A percentile compares a stretch with the other conserved stretches of the same genome.
Conservation (phyloP, 2,797 vertebrate species). For the Mus spretus region DNA sequence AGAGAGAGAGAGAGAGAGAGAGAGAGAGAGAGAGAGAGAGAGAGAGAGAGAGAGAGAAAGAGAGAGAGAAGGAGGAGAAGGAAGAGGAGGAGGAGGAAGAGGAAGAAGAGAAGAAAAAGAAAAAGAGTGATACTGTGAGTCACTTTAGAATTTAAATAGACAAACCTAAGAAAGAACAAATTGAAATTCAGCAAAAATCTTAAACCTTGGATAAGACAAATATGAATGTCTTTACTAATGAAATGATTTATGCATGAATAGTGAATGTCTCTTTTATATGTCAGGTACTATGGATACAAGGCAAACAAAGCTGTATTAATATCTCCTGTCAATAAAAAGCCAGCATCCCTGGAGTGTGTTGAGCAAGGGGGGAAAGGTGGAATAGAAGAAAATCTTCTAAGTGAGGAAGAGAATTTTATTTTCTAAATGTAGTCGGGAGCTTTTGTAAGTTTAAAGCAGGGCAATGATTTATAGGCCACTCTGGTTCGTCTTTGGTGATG, state of each 20-base stretch:
- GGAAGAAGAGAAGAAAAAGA: neutral
- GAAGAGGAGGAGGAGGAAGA: neutral
- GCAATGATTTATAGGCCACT: neutral
- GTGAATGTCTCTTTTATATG: neutral
- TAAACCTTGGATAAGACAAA: neutral
- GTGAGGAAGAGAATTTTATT: neutral
- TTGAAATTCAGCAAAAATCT: slow-evolving; percentile 43
- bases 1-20: neutral
- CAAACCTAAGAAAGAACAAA: slow-evolving; percentile 21
- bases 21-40: too few relatives aligned
- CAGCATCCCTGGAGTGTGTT: neutral
- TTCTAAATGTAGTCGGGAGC: neutral
- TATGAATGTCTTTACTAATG: slow-evolving; percentile 14
- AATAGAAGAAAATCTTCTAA: neutral
- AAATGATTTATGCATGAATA: slow-evolving; percentile 36
- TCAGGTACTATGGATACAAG: slow-evolving; percentile 12
- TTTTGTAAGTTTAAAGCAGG: slow-evolving; percentile 33
- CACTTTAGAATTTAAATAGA: slow-evolving; percentile 34
- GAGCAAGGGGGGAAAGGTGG: neutral
- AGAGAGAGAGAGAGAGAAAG: too few relatives aligned
- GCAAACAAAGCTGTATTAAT: neutral
- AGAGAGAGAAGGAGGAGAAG: rapidly evolving
- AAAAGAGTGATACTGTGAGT: neutral
- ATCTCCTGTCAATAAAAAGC: neutral
- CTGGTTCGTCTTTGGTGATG: neutral